Percentiles rank a stretch among this genome's conserved stretches.
These are phyloP conservation scores for Micromussa lordhowensis DNA, from an alignment of 92 coral and sea anemone species.

Conservation along the genomic window DNA sequence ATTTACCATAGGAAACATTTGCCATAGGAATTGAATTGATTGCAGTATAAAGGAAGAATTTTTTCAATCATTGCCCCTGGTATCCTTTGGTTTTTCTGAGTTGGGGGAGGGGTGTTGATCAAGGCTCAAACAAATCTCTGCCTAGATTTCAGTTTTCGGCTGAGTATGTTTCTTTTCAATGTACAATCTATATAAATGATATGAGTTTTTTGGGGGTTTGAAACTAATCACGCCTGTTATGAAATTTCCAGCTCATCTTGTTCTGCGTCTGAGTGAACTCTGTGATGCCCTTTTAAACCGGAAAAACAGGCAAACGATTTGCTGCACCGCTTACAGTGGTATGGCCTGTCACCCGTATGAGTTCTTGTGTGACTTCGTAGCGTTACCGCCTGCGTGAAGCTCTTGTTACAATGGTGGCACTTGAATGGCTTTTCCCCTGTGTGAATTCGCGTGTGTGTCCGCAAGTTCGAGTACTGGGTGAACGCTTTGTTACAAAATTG, in stretches of 20 bases:
- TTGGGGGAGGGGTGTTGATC: background rate
- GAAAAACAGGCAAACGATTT: conserved; percentile 97
- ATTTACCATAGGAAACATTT: background rate
- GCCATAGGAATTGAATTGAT: background rate
- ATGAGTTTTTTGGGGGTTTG: background rate
- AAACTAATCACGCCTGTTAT: background rate
- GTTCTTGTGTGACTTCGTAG: conserved; percentile 98
- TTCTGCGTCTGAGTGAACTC: conserved; percentile 87
- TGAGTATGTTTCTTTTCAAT: background rate
- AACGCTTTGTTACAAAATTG: conserved; percentile 96
- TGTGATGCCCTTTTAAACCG: conserved; percentile 94
- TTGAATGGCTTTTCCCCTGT: conserved; percentile 98
- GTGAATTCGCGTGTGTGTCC: conserved; percentile 98
- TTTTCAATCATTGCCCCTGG: background rate
- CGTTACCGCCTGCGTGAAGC: conserved; percentile 99
- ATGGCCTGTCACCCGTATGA: conserved; percentile 95
- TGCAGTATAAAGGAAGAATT: background rate
- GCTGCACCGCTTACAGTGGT: conserved; percentile 91
- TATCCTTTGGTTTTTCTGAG: background rate
- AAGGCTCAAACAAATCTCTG: background rate
- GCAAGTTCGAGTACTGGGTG: conserved; percentile 96
- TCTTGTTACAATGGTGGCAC: conserved; percentile 94
- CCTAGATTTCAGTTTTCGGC: background rate
- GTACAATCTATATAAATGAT: background rate
- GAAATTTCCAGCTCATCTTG: conserved; percentile 44